phyloP scores from a whole-genome alignment of 1,140 invertebrate genomes.

The Trichoplusia ni region DNA sequence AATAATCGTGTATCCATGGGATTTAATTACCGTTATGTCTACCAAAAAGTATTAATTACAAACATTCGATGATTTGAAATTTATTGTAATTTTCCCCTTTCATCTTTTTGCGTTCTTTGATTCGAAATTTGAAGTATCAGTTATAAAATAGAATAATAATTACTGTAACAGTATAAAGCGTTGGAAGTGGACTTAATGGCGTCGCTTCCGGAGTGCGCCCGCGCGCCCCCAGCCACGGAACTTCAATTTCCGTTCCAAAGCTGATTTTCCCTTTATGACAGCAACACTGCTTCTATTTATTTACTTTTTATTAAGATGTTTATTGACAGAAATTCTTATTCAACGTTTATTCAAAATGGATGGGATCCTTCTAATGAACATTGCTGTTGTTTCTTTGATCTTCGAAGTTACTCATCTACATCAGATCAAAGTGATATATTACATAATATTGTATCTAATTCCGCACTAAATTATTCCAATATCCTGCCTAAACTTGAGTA shows the following conservation, averaged over 20 bases:
- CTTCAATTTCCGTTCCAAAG: conserved; percentile 69
- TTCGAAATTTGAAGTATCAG: conserved; percentile 14
- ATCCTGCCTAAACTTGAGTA: too few species aligned
- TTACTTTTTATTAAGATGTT: conserved; percentile 35
- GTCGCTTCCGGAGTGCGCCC: conserved; percentile 58
- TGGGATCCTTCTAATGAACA: background rate
- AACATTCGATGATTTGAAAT: too few species aligned
- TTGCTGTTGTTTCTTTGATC: background rate
- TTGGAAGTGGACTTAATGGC: conserved; percentile 59
- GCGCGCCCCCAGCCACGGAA: conserved; percentile 61
- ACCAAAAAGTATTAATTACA: too few species aligned
- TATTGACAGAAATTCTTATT: conserved; percentile 33
- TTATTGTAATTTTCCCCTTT: too few species aligned
- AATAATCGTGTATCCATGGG: too few species aligned
- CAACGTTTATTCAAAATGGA: conserved; percentile 2
- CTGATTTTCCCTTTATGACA: conserved; percentile 67
- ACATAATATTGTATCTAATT: too few species aligned
- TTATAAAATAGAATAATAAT: conserved; percentile 46
- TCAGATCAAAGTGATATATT: too few species aligned
- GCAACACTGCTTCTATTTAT: conserved; percentile 48
- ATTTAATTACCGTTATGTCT: too few species aligned
- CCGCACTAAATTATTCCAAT: too few species aligned
- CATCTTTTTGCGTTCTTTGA: background rate
- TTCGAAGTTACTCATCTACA: too few species aligned
- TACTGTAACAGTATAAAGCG: conserved; percentile 54